These are phyloP conservation scores for Amphiura filiformis DNA, from an alignment of 35 echinoderm and acorn worm genomes.

Conservation along the genomic window DNA sequence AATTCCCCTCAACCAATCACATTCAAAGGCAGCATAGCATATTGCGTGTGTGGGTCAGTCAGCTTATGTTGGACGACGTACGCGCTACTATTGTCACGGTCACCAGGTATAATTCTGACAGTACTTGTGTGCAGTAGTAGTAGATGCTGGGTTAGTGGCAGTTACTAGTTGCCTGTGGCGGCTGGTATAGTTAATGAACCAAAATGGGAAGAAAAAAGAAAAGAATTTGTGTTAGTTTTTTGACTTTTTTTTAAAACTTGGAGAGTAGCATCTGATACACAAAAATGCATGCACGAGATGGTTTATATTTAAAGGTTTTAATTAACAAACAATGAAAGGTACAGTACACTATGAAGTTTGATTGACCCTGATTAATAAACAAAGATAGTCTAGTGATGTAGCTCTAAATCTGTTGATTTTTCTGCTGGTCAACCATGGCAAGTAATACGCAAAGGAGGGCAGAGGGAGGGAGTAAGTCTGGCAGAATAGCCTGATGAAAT, in stretches of 20 bases:
- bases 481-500: no score
- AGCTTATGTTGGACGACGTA: background rate
- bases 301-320: conserved; percentile 8
- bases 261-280: background rate
- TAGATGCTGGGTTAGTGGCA: conserved; percentile 2
- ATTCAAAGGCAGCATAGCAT: background rate
- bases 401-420: background rate
- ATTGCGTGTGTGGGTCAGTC: background rate
- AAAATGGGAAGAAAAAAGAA: conserved; percentile 14
- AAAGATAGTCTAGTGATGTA: background rate
- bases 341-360: background rate
- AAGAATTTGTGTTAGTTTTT: conserved; percentile 13
- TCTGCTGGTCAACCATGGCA: background rate
- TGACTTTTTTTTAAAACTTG: background rate
- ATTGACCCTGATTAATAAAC: background rate
- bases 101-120: conserved; percentile 6
- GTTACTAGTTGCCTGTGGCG: conserved; percentile 6
- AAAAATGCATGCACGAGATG: conserved; percentile 3
- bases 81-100: background rate
- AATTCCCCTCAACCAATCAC: background rate
- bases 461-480: background rate
- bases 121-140: conserved; percentile 8
- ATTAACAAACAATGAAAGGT: background rate
- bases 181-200: conserved; percentile 7
- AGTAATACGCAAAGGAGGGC: background rate